A percentile compares a stretch with the other conserved stretches of the same genome.
Evolutionary conservation across 2,113 vertebrate genomes (phyloP).

Genomic region (Thymallus thymallus): DNA sequence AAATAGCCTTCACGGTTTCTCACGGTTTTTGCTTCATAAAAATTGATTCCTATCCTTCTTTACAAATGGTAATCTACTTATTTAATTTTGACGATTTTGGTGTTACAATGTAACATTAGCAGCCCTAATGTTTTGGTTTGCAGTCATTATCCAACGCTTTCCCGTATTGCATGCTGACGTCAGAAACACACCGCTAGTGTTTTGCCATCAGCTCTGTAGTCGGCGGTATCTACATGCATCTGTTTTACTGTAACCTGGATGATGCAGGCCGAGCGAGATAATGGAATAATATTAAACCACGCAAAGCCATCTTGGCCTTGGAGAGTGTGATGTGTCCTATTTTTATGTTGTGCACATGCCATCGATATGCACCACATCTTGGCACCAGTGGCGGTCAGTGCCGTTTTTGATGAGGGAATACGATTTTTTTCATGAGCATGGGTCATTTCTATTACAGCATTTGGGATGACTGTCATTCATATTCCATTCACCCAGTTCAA

Average conservation of each 20-base stretch:
- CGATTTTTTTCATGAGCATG: no score
- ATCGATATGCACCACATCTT: conserved; percentile 1
- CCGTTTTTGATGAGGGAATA: no score
- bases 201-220: conserved; percentile 5
- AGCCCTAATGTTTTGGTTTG: conserved; percentile 4
- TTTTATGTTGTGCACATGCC: neutral
- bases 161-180: conserved; percentile 42
- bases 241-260: conserved; percentile 19
- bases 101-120: neutral
- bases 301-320: conserved; percentile 1
- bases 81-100: no score
- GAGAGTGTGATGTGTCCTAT: neutral
- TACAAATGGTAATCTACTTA: no score
- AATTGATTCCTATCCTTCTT: no score
- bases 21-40: no score
- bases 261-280: neutral
- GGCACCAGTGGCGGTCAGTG: neutral
- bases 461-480: no score
- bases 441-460: no score
- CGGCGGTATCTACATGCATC: neutral
- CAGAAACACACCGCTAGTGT: conserved; percentile 48
- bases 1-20: no score
- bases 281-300: neutral
- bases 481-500: no score
- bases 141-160: neutral